Conservation (phyloP, 2,888 invertebrate genomes). For the Parnassius smintheus region DNA sequence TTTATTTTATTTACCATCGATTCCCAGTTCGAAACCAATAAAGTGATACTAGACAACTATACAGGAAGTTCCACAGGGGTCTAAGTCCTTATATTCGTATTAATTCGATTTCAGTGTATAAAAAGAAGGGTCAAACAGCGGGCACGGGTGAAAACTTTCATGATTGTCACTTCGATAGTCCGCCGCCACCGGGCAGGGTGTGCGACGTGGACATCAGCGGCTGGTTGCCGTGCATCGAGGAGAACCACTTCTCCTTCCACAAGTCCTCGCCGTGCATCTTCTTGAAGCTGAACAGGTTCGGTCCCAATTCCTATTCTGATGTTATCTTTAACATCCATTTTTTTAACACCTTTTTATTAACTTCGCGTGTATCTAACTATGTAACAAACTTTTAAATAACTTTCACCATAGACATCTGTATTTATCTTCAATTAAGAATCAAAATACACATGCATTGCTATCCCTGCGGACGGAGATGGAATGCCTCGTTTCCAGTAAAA, state of each 20-base stretch:
- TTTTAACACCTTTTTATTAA: neutral
- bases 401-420: too few relatives aligned
- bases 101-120: constrained; percentile 80
- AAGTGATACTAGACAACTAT: too few relatives aligned
- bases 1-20: too few relatives aligned
- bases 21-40: too few relatives aligned
- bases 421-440: too few relatives aligned
- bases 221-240: constrained; percentile 90
- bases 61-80: too few relatives aligned
- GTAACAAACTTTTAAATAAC: too few relatives aligned
- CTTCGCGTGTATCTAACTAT: too few relatives aligned
- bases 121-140: constrained; percentile 86
- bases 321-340: neutral
- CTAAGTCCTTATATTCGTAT: neutral
- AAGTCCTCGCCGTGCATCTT: constrained; percentile 96
- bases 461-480: too few relatives aligned
- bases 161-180: constrained; percentile 85
- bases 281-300: constrained; percentile 92
- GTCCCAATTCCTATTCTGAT: neutral
- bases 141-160: constrained; percentile 88
- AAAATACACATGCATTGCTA: too few relatives aligned
- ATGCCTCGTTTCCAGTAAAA: too few relatives aligned
- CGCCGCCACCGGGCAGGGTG: constrained; percentile 87
- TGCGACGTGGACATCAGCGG: constrained; percentile 92
- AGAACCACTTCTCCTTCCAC: constrained; percentile 94